Evolutionary conservation across 2,888 invertebrate genomes (phyloP).

Genomic region (Proisotoma minuta): DNA sequence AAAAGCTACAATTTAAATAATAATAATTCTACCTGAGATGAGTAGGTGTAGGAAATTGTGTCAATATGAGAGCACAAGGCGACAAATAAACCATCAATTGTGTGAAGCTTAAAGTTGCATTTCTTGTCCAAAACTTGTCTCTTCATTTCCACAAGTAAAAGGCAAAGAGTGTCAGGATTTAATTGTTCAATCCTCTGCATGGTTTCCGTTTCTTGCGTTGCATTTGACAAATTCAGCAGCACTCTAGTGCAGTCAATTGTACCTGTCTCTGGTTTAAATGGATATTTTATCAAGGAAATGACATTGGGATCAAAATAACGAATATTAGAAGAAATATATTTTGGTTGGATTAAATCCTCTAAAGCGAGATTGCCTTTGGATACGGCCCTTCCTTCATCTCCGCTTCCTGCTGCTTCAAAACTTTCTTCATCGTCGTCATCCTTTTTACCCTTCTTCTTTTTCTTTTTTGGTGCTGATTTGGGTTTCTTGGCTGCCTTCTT

Average conservation of each 20-base stretch:
- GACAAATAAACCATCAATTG: constrained; percentile 16
- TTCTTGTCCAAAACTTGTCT: constrained; percentile 22
- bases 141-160: constrained; percentile 27
- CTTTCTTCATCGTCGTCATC: constrained; percentile 10
- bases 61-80: constrained; percentile 25
- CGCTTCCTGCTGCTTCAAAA: not conserved
- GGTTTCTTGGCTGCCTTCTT: constrained; percentile 3
- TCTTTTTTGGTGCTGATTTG: constrained; percentile 10
- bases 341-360: constrained; percentile 28
- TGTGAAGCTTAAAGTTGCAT: constrained; percentile 17
- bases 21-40: constrained; percentile 13
- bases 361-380: constrained; percentile 3
- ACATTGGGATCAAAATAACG: constrained; percentile 23
- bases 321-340: constrained; percentile 21
- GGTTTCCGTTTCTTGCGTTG: constrained; percentile 1
- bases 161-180: constrained; percentile 22
- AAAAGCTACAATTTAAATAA: not conserved
- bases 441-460: constrained; percentile 5
- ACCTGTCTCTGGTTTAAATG: constrained; percentile 11
- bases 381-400: not conserved
- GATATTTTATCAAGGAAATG: constrained; percentile 26
- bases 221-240: constrained; percentile 15
- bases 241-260: constrained; percentile 17
- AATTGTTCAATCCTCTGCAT: constrained; percentile 19
- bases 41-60: not conserved